These are phyloP conservation scores for Crocuta crocuta DNA, from an alignment of 2,113 vertebrate species.

Conservation along the genomic window DNA sequence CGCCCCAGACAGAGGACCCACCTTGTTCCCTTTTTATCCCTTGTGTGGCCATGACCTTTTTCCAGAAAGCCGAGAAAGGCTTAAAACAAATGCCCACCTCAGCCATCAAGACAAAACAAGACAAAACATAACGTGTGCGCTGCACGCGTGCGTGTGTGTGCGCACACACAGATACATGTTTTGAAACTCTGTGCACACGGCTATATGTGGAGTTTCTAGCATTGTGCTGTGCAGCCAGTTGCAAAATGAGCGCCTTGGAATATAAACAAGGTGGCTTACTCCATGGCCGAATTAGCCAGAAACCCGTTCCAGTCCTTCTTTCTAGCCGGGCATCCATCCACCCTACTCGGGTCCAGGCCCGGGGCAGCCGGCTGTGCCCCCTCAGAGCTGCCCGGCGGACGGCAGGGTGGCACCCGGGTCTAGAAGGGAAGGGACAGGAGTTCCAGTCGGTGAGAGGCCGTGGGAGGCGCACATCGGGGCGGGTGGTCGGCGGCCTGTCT, in stretches of 20 bases:
- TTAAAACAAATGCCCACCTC: background rate
- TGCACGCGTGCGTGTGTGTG: no score
- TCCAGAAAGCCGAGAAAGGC: background rate
- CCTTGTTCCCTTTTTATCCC: background rate
- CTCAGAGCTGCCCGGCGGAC: rapidly evolving
- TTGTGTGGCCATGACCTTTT: background rate
- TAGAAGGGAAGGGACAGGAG: no score
- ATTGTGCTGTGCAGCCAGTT: rapidly evolving
- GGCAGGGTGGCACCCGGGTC: no score
- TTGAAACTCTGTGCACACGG: background rate
- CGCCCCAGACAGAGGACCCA: background rate
- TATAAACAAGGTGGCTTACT: background rate
- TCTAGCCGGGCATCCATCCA: background rate
- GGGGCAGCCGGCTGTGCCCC: background rate
- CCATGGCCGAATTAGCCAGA: background rate
- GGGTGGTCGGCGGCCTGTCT: background rate
- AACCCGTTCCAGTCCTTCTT: background rate
- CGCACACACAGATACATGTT: rapidly evolving
- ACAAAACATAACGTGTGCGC: no score
- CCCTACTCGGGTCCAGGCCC: background rate
- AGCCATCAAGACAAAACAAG: no score
- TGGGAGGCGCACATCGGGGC: no score
- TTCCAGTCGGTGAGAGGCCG: background rate
- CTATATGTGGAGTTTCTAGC: background rate
- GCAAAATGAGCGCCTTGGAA: background rate